These are phyloP conservation scores for Gonocerus acuteangulatus DNA, from an alignment of 2,888 invertebrate species.

Conservation along the genomic window DNA sequence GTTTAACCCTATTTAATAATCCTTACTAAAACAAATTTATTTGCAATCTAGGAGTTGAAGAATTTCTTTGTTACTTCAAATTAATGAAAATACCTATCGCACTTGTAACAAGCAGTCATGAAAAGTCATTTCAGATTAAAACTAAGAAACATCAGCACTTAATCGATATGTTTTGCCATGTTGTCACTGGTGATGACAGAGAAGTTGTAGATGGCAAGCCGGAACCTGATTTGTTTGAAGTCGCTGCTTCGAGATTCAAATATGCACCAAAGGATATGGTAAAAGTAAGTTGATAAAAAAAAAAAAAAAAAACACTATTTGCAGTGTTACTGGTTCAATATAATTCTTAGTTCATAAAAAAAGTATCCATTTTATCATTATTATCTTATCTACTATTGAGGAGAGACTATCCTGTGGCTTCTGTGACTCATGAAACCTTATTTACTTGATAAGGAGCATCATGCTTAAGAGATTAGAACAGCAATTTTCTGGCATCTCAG, in stretches of 20 bases:
- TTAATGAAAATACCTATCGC: conserved; percentile 27
- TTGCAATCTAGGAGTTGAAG: conserved; percentile 7
- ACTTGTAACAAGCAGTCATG: conserved; percentile 22
- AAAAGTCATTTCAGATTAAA: conserved; percentile 24
- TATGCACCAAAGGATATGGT: neutral
- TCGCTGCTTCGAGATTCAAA: conserved; percentile 9
- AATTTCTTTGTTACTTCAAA: conserved; percentile 30
- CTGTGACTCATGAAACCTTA: too few species aligned
- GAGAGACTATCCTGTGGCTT: too few species aligned
- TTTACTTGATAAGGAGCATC: too few species aligned
- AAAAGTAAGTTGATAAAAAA: neutral
- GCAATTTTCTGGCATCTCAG: too few species aligned
- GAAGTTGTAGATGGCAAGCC: conserved; percentile 27
- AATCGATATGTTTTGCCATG: conserved; percentile 28
- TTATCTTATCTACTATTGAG: too few species aligned
- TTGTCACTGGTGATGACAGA: conserved; percentile 23
- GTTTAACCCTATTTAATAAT: too few species aligned
- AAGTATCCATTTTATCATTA: too few species aligned
- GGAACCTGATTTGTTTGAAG: conserved; percentile 22
- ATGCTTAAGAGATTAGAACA: too few species aligned
- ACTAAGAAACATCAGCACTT: conserved; percentile 8
- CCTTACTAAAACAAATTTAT: too few species aligned
- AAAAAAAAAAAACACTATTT: too few species aligned
- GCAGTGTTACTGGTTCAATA: too few species aligned
- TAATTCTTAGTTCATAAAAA: too few species aligned